A percentile compares a stretch with the other conserved stretches of the same genome.
phyloP scores from a whole-genome alignment of 1,140 invertebrate species.

The Hycleus cichorii region DNA sequence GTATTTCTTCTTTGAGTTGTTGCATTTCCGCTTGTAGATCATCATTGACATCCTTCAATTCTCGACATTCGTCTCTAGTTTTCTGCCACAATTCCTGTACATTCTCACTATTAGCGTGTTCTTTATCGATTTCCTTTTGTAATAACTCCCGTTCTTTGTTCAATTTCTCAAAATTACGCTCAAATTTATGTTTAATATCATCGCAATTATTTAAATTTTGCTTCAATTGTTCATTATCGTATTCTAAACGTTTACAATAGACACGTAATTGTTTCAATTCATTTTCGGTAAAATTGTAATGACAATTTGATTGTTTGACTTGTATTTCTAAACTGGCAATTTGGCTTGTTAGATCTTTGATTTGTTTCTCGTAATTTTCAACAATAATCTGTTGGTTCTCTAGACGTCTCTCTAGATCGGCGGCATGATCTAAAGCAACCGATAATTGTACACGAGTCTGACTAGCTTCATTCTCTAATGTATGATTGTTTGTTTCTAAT shows the following conservation, averaged over 20 bases:
- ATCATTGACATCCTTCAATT: conserved; percentile 43
- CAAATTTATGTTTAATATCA: conserved; percentile 16
- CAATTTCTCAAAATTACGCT: conserved; percentile 31
- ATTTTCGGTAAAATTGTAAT: conserved; percentile 38
- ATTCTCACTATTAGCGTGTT: conserved; percentile 42
- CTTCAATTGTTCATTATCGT: conserved; percentile 45
- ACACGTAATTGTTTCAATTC: conserved; percentile 46
- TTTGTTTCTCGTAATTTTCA: conserved; percentile 49
- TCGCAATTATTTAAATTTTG: conserved; percentile 41
- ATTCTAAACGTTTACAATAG: conserved; percentile 48
- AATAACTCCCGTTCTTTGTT: conserved; percentile 41
- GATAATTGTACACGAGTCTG: conserved; percentile 50
- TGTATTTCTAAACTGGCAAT: conserved; percentile 48
- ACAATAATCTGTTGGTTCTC: conserved; percentile 47
- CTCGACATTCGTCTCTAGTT: conserved; percentile 46
- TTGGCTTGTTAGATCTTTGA: conserved; percentile 45
- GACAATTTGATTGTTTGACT: conserved; percentile 40
- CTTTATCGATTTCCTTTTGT: conserved; percentile 43
- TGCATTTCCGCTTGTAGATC: conserved; percentile 47
- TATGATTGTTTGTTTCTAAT: conserved; percentile 64
- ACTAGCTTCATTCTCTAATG: conserved; percentile 59
- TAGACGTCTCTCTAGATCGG: conserved; percentile 47
- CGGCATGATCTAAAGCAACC: conserved; percentile 45
- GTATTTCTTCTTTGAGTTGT: conserved; percentile 41
- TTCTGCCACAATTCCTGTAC: conserved; percentile 46